Conservation (phyloP, 2,113 vertebrate species). For the Gavia stellata region DNA sequence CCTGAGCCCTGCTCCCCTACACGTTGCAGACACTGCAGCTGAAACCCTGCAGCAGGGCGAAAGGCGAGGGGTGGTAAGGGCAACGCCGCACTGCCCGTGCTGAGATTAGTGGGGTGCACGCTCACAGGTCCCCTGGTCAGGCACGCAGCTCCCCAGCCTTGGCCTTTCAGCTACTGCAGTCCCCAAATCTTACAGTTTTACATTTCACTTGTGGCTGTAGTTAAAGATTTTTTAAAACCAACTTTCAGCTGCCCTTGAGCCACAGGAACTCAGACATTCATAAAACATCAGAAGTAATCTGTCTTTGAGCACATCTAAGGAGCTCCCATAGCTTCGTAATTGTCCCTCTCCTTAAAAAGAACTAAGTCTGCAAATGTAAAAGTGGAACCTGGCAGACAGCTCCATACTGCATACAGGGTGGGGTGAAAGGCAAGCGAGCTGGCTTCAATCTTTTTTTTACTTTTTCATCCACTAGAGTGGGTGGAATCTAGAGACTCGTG, state of each 20-base stretch:
- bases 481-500: neutral
- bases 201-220: neutral
- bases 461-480: neutral
- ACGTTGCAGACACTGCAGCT: neutral
- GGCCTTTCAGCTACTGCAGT: neutral
- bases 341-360: neutral
- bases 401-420: neutral
- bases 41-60: neutral
- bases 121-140: neutral
- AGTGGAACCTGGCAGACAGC: neutral
- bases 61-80: neutral
- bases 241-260: neutral
- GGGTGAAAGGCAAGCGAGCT: neutral
- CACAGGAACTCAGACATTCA: neutral
- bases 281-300: neutral
- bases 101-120: neutral
- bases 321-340: neutral
- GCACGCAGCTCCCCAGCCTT: neutral
- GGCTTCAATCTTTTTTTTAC: neutral
- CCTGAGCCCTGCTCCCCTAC: neutral
- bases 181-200: neutral
- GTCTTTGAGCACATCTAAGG: neutral
- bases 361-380: neutral
- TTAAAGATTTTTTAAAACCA: neutral
- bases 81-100: fast-evolving